Evolutionary conservation across 92 coral and sea anemone genomes (phyloP).

Genomic region (Porites rus): DNA sequence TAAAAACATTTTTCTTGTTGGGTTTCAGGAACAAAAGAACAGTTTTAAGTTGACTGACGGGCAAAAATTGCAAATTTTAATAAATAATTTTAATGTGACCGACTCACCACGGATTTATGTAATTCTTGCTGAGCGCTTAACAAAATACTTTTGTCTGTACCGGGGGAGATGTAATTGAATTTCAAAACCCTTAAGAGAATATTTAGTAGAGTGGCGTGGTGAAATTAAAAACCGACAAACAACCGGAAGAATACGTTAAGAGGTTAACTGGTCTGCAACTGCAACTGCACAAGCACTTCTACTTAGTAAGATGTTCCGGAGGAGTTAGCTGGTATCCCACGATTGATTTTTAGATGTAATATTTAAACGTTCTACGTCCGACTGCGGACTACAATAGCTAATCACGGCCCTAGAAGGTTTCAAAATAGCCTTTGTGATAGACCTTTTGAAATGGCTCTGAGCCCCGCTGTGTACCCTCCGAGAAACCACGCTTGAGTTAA

Average conservation of each 20-base stretch:
- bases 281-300: conserved; percentile 24
- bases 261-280: conserved; percentile 9
- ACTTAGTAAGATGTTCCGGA: conserved; percentile 37
- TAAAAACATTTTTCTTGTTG: conserved; percentile 18
- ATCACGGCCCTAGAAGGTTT: conserved; percentile 64
- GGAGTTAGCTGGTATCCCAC: conserved; percentile 36
- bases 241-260: background rate
- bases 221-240: background rate
- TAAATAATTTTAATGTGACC: conserved; percentile 3
- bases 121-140: conserved; percentile 16
- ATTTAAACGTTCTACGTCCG: conserved; percentile 60
- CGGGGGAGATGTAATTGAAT: conserved; percentile 8
- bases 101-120: conserved; percentile 37
- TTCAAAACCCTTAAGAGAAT: background rate
- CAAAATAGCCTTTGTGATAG: conserved; percentile 42
- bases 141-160: conserved; percentile 29
- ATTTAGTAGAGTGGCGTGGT: background rate
- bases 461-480: conserved; percentile 32
- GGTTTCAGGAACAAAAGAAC: background rate
- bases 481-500: conserved; percentile 53
- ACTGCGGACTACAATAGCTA: conserved; percentile 67
- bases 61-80: background rate
- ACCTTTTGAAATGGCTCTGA: conserved; percentile 31
- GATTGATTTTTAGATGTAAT: conserved; percentile 43
- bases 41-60: background rate